These are phyloP conservation scores for Rana temporaria DNA, from an alignment of 2,113 vertebrate genomes.

Conservation along the genomic window DNA sequence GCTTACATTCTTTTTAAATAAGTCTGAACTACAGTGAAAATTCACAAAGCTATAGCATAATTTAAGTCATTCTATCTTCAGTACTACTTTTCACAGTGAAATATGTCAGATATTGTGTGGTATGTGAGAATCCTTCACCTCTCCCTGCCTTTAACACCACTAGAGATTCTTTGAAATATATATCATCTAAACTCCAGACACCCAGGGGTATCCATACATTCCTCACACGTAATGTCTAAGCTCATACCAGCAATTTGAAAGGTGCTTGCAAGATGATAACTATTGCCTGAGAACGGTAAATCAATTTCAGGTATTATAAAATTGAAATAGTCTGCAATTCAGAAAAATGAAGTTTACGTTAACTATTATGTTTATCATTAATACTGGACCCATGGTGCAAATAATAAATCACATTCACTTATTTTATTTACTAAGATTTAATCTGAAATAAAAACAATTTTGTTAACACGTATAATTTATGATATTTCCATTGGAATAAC, in stretches of 20 bases:
- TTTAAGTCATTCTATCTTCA: no score
- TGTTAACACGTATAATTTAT: neutral
- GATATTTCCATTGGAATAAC: neutral
- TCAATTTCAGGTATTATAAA: slow-evolving; percentile 70
- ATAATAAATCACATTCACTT: slow-evolving; percentile 71
- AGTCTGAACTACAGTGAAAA: no score
- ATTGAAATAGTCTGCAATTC: slow-evolving; percentile 76
- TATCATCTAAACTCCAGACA: slow-evolving; percentile 67
- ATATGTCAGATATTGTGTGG: neutral
- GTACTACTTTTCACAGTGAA: no score
- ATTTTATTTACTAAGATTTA: slow-evolving; percentile 67
- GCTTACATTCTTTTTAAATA: no score
- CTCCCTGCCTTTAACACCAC: slow-evolving; percentile 58
- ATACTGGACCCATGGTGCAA: slow-evolving; percentile 67
- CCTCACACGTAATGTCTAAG: slow-evolving; percentile 64
- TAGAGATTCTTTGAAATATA: slow-evolving; percentile 69
- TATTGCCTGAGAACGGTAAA: slow-evolving; percentile 73
- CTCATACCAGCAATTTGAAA: slow-evolving; percentile 69
- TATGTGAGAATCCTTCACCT: slow-evolving; percentile 1
- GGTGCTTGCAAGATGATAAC: slow-evolving; percentile 77
- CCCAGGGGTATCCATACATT: slow-evolving; percentile 65
- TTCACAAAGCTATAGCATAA: no score
- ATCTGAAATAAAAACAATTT: slow-evolving; percentile 63
- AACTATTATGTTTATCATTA: slow-evolving; percentile 71
- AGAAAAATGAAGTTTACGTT: slow-evolving; percentile 70